Evolutionary conservation across 2,888 invertebrate species (phyloP), one percentile per base, ranked within the genome.

Genomic region (Pseudococcus jackbeardsleyi): DNA sequence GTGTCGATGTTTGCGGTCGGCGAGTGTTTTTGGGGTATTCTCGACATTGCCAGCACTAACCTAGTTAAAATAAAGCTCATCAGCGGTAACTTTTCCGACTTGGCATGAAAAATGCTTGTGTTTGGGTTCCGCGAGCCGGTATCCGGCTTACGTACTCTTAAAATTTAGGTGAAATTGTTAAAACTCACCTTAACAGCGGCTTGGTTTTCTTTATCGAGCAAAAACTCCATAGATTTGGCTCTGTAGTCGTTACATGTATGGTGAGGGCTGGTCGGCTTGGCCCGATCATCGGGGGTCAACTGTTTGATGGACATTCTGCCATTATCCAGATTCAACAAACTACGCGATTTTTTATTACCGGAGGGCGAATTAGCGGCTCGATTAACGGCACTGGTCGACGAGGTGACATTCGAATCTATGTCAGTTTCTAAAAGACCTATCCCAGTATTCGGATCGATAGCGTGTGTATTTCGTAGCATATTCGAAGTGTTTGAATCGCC

Each of bases 181-280:
- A 64, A 5, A 93, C 95, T 95, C 91, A 96, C 96, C 96, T 96
- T 95, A 91, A 96, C 94, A 90, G 94, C 95, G 91, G 95, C 95
- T 91, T 96, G 95, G 93, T 96, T 97, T 92, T 97, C 96, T 93
- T 97, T 97, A 93, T 97, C 97, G 92, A 97, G 94, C 92, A 97
- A 94, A 93, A 97, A 97, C 94, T 97, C 97, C 97, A 97, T 97
- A 93, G 96, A 97, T 93, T 97, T 96, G 93, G 93, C 91, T 91
- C 92, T 90, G 91, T 92, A 91, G 90, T 91, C 92, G 89, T 90
- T 91, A 89, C 91, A 91, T 89, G 91, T 86, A 33, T 88, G 88
- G 39, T 85, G 85, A 17, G 88, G 54, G 42, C 88, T 85, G 15
- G 11, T 50, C 39, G 19, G n/a, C 12, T 48, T 50, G 33, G 79